A percentile compares a stretch with the other conserved stretches of the same genome.
Conservation (phyloP, 2,113 vertebrate species). For the Brachyhypopomus gauderio region DNA sequence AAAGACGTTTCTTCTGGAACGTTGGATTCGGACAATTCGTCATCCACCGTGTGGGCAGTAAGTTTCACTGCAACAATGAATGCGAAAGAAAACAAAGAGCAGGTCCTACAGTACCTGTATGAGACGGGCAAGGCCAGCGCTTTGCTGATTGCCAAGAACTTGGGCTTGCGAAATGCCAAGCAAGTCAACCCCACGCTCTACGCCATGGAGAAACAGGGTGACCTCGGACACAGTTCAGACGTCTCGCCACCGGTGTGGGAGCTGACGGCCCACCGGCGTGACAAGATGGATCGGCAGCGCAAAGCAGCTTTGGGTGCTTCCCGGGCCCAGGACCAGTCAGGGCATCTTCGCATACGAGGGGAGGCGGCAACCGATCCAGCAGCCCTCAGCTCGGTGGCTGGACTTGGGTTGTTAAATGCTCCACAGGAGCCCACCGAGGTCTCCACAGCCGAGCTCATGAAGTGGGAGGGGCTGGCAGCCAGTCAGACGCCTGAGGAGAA, state of each 20-base stretch:
- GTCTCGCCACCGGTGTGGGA: conserved; percentile 78
- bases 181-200: conserved; percentile 82
- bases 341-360: not conserved
- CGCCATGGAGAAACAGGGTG: conserved; percentile 85
- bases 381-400: not conserved
- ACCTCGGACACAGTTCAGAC: conserved; percentile 70
- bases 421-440: not conserved
- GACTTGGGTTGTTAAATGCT: not conserved
- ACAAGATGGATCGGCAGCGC: conserved; percentile 82
- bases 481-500: conserved; percentile 9
- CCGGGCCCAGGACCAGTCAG: conserved; percentile 6
- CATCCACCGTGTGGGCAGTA: not conserved
- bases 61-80: conserved; percentile 73
- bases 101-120: conserved; percentile 80
- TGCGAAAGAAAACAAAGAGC: conserved; percentile 81
- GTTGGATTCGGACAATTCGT: conserved; percentile 40
- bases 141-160: conserved; percentile 83
- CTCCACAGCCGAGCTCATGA: conserved; percentile 11
- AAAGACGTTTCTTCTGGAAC: conserved; percentile 63
- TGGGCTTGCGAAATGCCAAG: conserved; percentile 78
- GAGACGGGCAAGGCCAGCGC: conserved; percentile 69
- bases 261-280: conserved; percentile 79
- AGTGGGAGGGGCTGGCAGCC: conserved; percentile 6
- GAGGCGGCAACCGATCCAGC: not conserved
- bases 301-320: conserved; percentile 59